Evolutionary conservation across 2,797 vertebrate species (phyloP).

Genomic region (Meriones psammophilus): DNA sequence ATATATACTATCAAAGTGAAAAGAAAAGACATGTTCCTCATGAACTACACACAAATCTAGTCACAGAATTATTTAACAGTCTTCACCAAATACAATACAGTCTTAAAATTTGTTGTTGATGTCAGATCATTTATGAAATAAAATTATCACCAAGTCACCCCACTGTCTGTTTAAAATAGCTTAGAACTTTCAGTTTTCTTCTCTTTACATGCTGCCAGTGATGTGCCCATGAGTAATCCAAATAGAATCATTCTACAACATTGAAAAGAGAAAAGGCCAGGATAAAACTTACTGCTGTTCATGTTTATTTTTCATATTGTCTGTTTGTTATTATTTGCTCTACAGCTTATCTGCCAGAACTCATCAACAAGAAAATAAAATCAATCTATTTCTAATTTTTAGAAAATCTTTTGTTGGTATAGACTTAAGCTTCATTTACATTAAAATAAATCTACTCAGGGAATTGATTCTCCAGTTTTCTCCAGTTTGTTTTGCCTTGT

Average conservation of each 20-base stretch:
- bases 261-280: background rate
- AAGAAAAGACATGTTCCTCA: background rate
- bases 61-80: background rate
- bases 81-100: background rate
- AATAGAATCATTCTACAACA: background rate
- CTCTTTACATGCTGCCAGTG: background rate
- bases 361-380: constrained; percentile 4
- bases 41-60: background rate
- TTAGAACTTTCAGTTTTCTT: background rate
- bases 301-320: constrained; percentile 58
- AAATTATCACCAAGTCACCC: background rate
- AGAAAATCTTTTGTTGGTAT: constrained; percentile 57
- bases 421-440: constrained; percentile 78
- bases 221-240: background rate
- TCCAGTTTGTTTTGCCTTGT: constrained; percentile 63
- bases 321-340: constrained; percentile 18
- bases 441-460: constrained; percentile 72
- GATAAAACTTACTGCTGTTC: background rate
- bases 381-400: constrained; percentile 51
- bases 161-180: background rate
- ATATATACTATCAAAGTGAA: constrained; percentile 36
- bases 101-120: background rate
- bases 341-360: constrained; percentile 8
- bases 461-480: constrained; percentile 53
- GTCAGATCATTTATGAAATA: background rate